Base-by-base conservation (phyloP, 2,888 invertebrate species). In the Argyra leucocephala region DNA sequence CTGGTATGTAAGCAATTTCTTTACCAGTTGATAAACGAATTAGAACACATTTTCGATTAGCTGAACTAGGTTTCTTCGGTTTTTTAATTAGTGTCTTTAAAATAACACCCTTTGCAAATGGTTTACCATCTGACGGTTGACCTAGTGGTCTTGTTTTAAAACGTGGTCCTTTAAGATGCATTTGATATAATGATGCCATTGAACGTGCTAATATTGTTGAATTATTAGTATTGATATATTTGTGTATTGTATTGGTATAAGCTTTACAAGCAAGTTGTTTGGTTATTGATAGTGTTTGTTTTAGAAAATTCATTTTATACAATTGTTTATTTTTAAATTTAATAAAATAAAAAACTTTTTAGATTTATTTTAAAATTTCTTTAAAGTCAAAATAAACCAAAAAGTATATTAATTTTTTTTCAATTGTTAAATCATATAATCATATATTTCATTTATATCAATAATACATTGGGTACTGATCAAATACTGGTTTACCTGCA, bases 21-120 rank as follows among this genome's bases (percentile, higher is more conserved):
- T 89, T 91, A 57, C 97, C 97, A 72, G 86, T 96, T 24, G 90
- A 88, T 61, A 99, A 81, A 10, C 91, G 84, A n/a, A 99, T 93
- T 64, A 96, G 78, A n/a, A 96, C 98, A 81, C 98, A 99, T 79
- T 97, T 97, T 71, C 99, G 85, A 82, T 99, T 99, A 0, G 98
- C 99, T 0, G 98, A 99, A 81, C 99, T 99, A 0, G 99, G 99
- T 77, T 99, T 99, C 80, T 96, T 98, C 0, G 99, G 99, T 76
- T 99, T 99, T 76, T 92, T 96, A 65, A 98, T 92, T 0, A 99
- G 74, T 0, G 94, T 93, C 78, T 91, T 95, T 5, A 97, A 80
- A 0, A 97, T 89, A 18, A 97, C 88, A 1, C 94, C 96, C 81
- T 93, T 94, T 73, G 91, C 88, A 76, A 90, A 92, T 0, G 95